These are phyloP conservation scores for Steinernema carpocapsae DNA, from an alignment of 2,888 invertebrate species.

Conservation along the genomic window DNA sequence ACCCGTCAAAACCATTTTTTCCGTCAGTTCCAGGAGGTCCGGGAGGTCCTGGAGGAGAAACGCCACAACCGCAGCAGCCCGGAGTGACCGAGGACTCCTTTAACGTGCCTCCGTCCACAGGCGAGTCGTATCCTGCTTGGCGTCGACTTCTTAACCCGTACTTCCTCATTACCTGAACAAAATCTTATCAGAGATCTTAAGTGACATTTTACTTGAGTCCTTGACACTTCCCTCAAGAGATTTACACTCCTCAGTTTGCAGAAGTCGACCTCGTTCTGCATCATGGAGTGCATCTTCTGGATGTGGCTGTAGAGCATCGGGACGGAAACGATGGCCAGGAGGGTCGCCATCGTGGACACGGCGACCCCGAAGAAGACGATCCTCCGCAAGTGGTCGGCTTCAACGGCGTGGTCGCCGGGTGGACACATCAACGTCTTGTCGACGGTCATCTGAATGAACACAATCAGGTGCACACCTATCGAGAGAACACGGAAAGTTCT, in stretches of 20 bases:
- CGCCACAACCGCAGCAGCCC: constrained; percentile 21
- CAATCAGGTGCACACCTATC: too few species aligned
- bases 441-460: constrained; percentile 8
- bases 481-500: background rate
- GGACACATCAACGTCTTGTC: background rate
- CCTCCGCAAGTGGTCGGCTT: constrained; percentile 13
- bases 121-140: constrained; percentile 54
- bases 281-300: background rate
- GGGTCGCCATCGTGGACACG: constrained; percentile 25
- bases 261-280: constrained; percentile 26
- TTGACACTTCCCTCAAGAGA: background rate
- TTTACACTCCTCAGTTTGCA: constrained; percentile 19
- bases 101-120: constrained; percentile 27
- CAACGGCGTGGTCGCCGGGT: background rate
- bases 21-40: constrained; percentile 25
- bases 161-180: background rate
- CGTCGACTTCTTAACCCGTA: constrained; percentile 36
- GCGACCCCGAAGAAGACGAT: constrained; percentile 23
- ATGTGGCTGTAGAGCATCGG: constrained; percentile 26
- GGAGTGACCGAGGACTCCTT: background rate
- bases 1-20: background rate
- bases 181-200: background rate
- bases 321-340: constrained; percentile 11
- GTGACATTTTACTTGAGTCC: background rate
- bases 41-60: constrained; percentile 6